These are phyloP conservation scores for Chascanopsetta lugubris DNA, from an alignment of 2,113 vertebrate genomes.

Conservation along the genomic window DNA sequence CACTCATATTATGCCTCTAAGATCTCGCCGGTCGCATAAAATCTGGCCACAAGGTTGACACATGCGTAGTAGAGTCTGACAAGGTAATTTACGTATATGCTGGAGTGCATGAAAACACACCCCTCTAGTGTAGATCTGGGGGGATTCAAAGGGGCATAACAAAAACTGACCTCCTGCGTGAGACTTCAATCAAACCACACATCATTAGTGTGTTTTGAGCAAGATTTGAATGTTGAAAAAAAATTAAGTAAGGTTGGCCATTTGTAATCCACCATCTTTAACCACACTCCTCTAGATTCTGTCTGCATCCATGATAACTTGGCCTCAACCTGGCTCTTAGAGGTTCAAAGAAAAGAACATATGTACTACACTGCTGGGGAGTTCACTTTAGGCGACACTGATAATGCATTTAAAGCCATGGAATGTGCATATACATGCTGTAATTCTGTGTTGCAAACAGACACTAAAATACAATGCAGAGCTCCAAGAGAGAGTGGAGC, in stretches of 20 bases:
- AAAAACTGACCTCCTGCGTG: not conserved
- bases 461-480: slow-evolving; percentile 47
- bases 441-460: slow-evolving; percentile 56
- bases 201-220: too few relatives aligned
- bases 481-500: slow-evolving; percentile 26
- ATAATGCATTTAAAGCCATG: slow-evolving; percentile 34
- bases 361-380: not conserved
- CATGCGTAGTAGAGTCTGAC: too few relatives aligned
- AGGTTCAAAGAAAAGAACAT: slow-evolving; percentile 35
- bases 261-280: not conserved
- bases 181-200: too few relatives aligned
- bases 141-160: too few relatives aligned
- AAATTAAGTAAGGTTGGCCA: not conserved
- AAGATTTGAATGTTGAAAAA: not conserved
- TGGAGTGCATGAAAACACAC: too few relatives aligned
- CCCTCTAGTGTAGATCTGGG: too few relatives aligned
- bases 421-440: slow-evolving; percentile 25
- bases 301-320: not conserved
- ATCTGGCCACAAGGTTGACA: too few relatives aligned
- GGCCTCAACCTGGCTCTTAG: not conserved
- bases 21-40: too few relatives aligned
- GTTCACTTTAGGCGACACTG: slow-evolving; percentile 17
- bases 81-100: too few relatives aligned
- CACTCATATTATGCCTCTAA: too few relatives aligned
- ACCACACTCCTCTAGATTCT: not conserved